Evolutionary conservation across 37 sponge, comb jelly and placozoan species (phyloP).

Genomic region (Chondrosia reniformis): DNA sequence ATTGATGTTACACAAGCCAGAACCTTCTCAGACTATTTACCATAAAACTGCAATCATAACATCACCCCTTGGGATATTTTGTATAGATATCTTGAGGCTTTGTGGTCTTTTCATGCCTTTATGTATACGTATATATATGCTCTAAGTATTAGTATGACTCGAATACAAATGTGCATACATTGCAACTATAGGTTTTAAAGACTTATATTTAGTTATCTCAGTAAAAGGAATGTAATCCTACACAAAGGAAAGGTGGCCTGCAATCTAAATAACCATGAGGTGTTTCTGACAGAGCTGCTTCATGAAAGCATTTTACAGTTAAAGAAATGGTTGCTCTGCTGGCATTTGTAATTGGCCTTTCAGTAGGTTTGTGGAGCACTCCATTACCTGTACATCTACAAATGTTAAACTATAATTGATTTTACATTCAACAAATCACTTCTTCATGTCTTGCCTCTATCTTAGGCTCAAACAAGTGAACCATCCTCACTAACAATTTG

Average conservation of each 20-base stretch:
- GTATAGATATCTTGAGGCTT: too few relatives aligned
- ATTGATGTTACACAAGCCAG: too few relatives aligned
- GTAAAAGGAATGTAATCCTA: slow-evolving; percentile 38
- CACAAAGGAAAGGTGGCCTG: slow-evolving; percentile 89
- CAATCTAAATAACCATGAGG: slow-evolving; percentile 84
- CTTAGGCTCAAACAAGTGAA: slow-evolving; percentile 71
- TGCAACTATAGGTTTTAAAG: slow-evolving; percentile 72
- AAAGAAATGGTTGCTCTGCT: slow-evolving; percentile 89
- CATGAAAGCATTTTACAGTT: slow-evolving; percentile 68
- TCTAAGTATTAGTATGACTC: too few relatives aligned
- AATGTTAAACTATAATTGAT: not conserved
- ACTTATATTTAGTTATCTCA: slow-evolving; percentile 67
- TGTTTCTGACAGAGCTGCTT: slow-evolving; percentile 90
- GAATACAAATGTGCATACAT: too few relatives aligned
- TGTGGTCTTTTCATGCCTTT: too few relatives aligned
- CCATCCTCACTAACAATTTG: slow-evolving; percentile 69
- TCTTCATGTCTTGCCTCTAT: not conserved
- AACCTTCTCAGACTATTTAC: too few relatives aligned
- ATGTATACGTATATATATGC: too few relatives aligned
- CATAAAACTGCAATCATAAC: too few relatives aligned
- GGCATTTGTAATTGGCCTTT: slow-evolving; percentile 87
- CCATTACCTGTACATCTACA: not conserved
- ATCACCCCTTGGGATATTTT: too few relatives aligned
- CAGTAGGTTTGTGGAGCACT: slow-evolving; percentile 62
- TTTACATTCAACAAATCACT: not conserved